A percentile compares a stretch with the other conserved stretches of the same genome.
Conservation (phyloP, 2,797 vertebrate species). For the Siniperca undulata region DNA sequence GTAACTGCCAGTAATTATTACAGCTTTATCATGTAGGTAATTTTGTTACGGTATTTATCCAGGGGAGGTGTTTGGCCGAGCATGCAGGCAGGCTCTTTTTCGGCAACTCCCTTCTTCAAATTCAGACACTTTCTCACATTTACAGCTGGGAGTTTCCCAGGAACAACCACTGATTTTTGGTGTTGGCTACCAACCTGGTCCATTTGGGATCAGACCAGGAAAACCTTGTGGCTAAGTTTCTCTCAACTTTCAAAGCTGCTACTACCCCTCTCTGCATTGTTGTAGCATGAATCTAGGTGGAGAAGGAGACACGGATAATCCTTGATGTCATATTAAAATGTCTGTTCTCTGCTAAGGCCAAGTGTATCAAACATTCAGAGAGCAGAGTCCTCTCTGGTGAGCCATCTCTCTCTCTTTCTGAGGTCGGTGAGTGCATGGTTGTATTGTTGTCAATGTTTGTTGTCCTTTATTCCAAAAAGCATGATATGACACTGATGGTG, state of each 20-base stretch:
- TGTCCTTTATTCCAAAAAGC: slow-evolving; percentile 55
- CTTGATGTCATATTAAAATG: slow-evolving; percentile 62
- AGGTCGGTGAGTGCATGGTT: slow-evolving; percentile 68
- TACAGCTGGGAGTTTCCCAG: slow-evolving; percentile 35
- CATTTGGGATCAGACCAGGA: slow-evolving; percentile 17
- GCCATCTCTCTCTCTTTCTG: slow-evolving; percentile 20
- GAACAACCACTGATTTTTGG: slow-evolving; percentile 20
- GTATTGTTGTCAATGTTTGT: slow-evolving; percentile 53
- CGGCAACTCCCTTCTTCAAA: slow-evolving; percentile 29
- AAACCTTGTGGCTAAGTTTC: slow-evolving; percentile 9
- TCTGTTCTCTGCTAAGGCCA: slow-evolving; percentile 40
- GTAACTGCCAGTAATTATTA: slow-evolving; percentile 45
- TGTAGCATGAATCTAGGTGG: slow-evolving; percentile 66
- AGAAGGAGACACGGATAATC: slow-evolving; percentile 34
- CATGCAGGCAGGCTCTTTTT: slow-evolving; percentile 42
- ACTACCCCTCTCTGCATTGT: slow-evolving; percentile 48
- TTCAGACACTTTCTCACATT: slow-evolving; percentile 13
- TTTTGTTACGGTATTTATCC: slow-evolving; percentile 6
- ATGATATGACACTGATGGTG: slow-evolving; percentile 62
- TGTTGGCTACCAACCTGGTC: slow-evolving; percentile 1
- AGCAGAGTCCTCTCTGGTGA: slow-evolving; percentile 31
- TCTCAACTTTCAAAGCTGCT: slow-evolving; percentile 47
- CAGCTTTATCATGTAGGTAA: slow-evolving; percentile 34
- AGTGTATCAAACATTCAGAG: slow-evolving; percentile 30
- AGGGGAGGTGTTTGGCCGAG: slow-evolving; percentile 32